Percentiles rank a stretch among this genome's conserved stretches.
These are phyloP conservation scores for Triplophysa tibetana DNA, from an alignment of 2,113 vertebrate genomes.

Conservation along the genomic window DNA sequence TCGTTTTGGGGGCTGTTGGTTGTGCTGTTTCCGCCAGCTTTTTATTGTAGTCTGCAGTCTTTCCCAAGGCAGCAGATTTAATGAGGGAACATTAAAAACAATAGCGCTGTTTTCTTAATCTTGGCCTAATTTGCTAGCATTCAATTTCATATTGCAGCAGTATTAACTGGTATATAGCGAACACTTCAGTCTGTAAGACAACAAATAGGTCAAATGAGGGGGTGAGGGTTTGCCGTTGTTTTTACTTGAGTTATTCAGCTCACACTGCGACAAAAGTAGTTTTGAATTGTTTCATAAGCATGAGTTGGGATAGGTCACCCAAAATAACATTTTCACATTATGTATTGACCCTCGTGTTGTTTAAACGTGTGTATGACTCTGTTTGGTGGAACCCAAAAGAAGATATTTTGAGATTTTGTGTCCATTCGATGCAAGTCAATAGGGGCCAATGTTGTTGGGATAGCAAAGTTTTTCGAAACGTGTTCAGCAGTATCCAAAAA, in stretches of 20 bases:
- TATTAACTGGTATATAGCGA: constrained; percentile 40
- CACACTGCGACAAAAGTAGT: background rate
- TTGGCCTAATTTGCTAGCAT: constrained; percentile 63
- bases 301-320: too few species aligned
- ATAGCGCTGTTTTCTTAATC: constrained; percentile 54
- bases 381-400: too few species aligned
- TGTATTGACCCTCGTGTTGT: too few species aligned
- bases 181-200: constrained; percentile 6
- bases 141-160: constrained; percentile 40
- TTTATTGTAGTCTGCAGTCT: constrained; percentile 52
- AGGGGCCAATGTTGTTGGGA: too few species aligned
- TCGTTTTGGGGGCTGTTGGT: constrained; percentile 20
- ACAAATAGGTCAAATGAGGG: constrained; percentile 30
- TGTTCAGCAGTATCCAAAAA: too few species aligned
- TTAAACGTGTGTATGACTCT: too few species aligned
- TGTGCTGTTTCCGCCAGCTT: background rate
- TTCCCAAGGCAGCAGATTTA: constrained; percentile 60
- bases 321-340: too few species aligned
- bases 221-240: constrained; percentile 20
- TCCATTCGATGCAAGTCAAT: too few species aligned
- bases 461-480: too few species aligned
- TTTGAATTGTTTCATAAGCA: background rate
- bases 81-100: constrained; percentile 61
- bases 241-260: background rate
- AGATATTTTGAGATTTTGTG: too few species aligned